Evolutionary conservation across 2,797 vertebrate genomes (phyloP).

Genomic region (Hybognathus amarus): DNA sequence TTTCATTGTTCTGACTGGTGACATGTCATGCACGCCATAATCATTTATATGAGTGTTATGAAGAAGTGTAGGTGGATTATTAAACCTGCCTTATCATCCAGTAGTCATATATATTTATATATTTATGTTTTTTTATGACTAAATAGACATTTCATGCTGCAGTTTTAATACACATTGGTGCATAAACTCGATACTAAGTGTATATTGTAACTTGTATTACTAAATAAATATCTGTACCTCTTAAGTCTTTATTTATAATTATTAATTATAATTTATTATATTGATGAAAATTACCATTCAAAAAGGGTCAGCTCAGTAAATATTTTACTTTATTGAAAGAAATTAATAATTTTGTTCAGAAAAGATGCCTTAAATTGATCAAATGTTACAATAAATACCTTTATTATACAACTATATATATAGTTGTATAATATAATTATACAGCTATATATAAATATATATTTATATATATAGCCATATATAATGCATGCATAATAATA

Average conservation of each 20-base stretch:
- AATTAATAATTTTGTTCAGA: neutral
- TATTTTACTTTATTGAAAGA: neutral
- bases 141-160: neutral
- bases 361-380: neutral
- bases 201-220: neutral
- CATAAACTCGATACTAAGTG: neutral
- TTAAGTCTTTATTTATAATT: neutral
- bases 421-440: too few species aligned
- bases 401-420: too few species aligned
- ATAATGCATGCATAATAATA: too few species aligned
- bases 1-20: slow-evolving; percentile 13
- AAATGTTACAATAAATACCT: neutral
- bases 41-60: neutral
- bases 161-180: neutral
- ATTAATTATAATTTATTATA: neutral
- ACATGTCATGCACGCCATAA: neutral
- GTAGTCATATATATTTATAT: neutral
- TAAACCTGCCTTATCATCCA: neutral
- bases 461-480: too few species aligned
- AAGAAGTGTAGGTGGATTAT: neutral
- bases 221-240: neutral
- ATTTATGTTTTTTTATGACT: neutral
- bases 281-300: neutral
- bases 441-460: too few species aligned
- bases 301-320: neutral